Evolutionary conservation across 2,113 vertebrate species (phyloP).

Genomic region (Ptyas mucosa): DNA sequence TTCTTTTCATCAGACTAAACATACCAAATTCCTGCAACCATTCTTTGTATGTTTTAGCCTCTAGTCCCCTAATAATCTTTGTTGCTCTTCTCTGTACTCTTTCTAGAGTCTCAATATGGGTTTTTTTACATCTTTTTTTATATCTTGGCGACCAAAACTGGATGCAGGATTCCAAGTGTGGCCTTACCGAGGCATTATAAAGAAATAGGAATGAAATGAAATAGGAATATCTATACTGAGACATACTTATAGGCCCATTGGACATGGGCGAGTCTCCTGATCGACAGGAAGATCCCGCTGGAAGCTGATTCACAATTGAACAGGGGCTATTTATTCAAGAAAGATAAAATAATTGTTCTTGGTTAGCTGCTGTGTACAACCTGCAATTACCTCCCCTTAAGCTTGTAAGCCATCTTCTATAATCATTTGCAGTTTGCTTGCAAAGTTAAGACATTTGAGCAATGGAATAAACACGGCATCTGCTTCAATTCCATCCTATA

Average conservation of each 20-base stretch:
- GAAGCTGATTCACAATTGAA: background rate
- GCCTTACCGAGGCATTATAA: too few relatives aligned
- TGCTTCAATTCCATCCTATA: background rate
- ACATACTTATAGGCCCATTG: background rate
- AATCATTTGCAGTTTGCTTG: background rate
- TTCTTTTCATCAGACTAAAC: too few relatives aligned
- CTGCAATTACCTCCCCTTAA: background rate
- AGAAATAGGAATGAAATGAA: background rate
- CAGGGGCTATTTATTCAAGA: background rate
- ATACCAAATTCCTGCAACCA: too few relatives aligned
- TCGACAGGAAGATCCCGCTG: background rate
- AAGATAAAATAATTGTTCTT: background rate
- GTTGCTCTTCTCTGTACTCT: too few relatives aligned
- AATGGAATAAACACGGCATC: background rate
- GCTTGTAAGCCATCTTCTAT: background rate
- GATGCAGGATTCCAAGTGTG: too few relatives aligned
- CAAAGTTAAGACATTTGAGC: background rate
- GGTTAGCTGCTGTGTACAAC: background rate
- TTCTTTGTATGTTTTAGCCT: too few relatives aligned
- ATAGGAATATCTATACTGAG: background rate
- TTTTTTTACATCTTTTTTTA: too few relatives aligned
- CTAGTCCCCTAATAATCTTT: too few relatives aligned
- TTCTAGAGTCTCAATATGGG: too few relatives aligned
- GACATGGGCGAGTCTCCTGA: background rate
- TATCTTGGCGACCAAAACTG: too few relatives aligned